These are phyloP conservation scores for Sinohyriopsis cumingii DNA, from an alignment of 2,888 invertebrate genomes.

Conservation along the genomic window DNA sequence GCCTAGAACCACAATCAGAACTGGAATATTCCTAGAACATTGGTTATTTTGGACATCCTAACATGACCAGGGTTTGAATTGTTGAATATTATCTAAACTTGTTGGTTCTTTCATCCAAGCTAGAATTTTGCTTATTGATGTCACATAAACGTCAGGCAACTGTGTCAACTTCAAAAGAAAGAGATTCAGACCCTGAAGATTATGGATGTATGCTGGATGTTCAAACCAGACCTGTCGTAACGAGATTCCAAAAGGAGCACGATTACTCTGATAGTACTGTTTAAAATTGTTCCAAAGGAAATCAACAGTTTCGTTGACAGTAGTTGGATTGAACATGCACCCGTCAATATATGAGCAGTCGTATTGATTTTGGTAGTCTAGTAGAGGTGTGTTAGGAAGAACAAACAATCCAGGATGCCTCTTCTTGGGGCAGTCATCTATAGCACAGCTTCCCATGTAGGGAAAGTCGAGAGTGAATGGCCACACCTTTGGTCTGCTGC, in stretches of 20 bases:
- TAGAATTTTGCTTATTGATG: slow-evolving; percentile 46
- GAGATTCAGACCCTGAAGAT: slow-evolving; percentile 44
- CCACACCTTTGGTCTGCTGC: slow-evolving; percentile 86
- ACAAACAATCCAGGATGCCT: slow-evolving; percentile 78
- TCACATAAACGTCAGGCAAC: slow-evolving; percentile 51
- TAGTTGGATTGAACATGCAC: slow-evolving; percentile 51
- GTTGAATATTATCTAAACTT: slow-evolving; percentile 31
- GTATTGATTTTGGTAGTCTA: slow-evolving; percentile 44
- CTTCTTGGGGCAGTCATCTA: slow-evolving; percentile 41
- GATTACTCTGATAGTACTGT: slow-evolving; percentile 78
- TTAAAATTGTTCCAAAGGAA: slow-evolving; percentile 84
- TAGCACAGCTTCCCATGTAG: slow-evolving; percentile 41
- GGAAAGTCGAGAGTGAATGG: slow-evolving; percentile 90
- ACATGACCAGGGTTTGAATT: slow-evolving; percentile 37
- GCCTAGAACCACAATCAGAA: no score
- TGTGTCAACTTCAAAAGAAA: slow-evolving; percentile 42
- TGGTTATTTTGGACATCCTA: no score
- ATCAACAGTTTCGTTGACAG: slow-evolving; percentile 46
- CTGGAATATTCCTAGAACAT: no score
- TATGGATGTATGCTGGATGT: slow-evolving; percentile 38
- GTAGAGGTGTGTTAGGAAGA: slow-evolving; percentile 72
- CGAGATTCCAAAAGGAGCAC: slow-evolving; percentile 86
- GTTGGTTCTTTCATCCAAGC: slow-evolving; percentile 57
- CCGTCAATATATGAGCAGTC: slow-evolving; percentile 60
- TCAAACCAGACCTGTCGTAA: slow-evolving; percentile 86